These are phyloP conservation scores for Drosophila takahashii DNA, from an alignment of 1,140 invertebrate species.

Conservation along the genomic window DNA sequence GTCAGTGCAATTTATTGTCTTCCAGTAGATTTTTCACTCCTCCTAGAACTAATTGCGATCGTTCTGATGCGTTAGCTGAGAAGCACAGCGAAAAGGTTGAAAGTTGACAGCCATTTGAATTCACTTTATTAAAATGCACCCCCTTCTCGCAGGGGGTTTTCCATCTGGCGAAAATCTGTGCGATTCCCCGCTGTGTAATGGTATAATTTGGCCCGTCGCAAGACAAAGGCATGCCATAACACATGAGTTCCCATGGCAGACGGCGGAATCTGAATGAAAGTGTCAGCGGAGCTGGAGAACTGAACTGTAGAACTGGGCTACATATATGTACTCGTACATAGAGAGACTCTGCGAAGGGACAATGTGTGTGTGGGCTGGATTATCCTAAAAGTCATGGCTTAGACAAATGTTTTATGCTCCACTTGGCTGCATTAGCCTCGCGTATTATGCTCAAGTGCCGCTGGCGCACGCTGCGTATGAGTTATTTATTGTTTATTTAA, in stretches of 20 bases:
- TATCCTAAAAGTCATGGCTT: constrained; percentile 65
- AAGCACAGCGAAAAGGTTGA: constrained; percentile 9
- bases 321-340: constrained; percentile 1
- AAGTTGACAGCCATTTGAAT: constrained; percentile 16
- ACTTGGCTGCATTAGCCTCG: constrained; percentile 61
- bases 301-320: constrained; percentile 17
- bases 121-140: constrained; percentile 35
- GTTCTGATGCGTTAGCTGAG: not conserved
- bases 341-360: constrained; percentile 2
- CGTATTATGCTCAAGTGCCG: constrained; percentile 49
- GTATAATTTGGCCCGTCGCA: constrained; percentile 37
- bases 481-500: constrained; percentile 65
- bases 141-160: not conserved
- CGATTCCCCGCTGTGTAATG: constrained; percentile 27
- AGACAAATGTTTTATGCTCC: constrained; percentile 66
- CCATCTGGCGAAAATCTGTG: constrained; percentile 1
- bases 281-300: constrained; percentile 42
- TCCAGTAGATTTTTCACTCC: not conserved
- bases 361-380: constrained; percentile 37
- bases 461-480: constrained; percentile 66
- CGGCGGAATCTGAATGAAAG: constrained; percentile 48
- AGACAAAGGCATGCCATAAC: constrained; percentile 46
- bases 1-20: constrained; percentile 39
- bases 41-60: constrained; percentile 25
- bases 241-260: constrained; percentile 26